These are phyloP conservation scores for Harmothoe impar DNA, from an alignment of 2,888 invertebrate species.

Conservation along the genomic window DNA sequence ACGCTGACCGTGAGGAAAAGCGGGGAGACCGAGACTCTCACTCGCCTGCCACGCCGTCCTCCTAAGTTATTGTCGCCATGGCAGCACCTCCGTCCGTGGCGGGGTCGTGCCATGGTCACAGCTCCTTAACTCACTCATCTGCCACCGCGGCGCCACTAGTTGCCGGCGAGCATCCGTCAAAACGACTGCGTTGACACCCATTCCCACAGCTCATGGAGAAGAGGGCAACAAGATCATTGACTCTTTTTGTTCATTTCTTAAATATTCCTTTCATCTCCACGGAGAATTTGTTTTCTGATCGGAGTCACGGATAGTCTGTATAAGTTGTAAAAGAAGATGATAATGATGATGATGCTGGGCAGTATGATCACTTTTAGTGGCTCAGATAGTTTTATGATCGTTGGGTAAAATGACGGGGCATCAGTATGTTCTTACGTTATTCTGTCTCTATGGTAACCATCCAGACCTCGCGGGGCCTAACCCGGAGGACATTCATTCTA, in stretches of 20 bases:
- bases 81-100: neutral
- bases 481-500: neutral
- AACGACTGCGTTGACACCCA: neutral
- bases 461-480: neutral
- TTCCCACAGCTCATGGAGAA: slow-evolving; percentile 12
- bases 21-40: slow-evolving; percentile 31
- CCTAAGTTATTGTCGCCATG: slow-evolving; percentile 61
- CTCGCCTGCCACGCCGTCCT: slow-evolving; percentile 58
- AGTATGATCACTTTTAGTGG: slow-evolving; percentile 23
- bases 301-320: neutral
- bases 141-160: too few species aligned
- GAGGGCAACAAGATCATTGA: slow-evolving; percentile 13
- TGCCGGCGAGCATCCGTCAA: slow-evolving; percentile 26
- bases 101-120: slow-evolving; percentile 17
- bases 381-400: neutral
- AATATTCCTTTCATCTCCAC: neutral
- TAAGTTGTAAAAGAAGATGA: neutral
- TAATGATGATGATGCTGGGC: slow-evolving; percentile 1
- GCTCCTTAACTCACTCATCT: slow-evolving; percentile 32
- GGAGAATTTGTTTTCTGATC: neutral
- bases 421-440: slow-evolving; percentile 45
- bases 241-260: neutral
- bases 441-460: slow-evolving; percentile 54
- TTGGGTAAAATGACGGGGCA: slow-evolving; percentile 34
- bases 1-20: slow-evolving; percentile 57